phyloP scores from a whole-genome alignment of 1,140 invertebrate genomes.

The Phocides pigmalion region DNA sequence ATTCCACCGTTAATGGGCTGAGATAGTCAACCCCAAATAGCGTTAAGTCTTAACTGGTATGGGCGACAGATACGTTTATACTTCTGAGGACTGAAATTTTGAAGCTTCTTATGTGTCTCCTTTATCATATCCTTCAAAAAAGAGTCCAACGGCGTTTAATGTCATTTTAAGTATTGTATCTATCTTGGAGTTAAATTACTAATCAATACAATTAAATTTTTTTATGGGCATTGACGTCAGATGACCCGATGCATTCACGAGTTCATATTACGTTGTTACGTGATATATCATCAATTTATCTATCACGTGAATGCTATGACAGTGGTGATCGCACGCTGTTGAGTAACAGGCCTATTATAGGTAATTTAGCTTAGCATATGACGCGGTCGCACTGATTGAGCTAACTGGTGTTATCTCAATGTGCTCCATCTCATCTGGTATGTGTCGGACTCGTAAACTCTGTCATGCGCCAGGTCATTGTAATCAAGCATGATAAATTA shows the following conservation, averaged over 20 bases:
- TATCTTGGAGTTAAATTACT: no score
- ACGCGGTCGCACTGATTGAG: conserved; percentile 29
- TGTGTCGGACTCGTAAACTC: conserved; percentile 4
- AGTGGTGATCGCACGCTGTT: conserved; percentile 26
- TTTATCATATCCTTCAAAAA: no score
- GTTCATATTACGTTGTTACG: conserved; percentile 1
- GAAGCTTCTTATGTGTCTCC: no score
- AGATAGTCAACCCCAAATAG: no score
- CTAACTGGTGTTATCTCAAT: conserved; percentile 17
- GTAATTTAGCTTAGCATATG: conserved; percentile 31
- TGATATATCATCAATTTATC: conserved; percentile 17
- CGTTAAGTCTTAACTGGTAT: no score
- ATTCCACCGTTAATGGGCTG: no score
- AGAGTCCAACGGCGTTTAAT: no score
- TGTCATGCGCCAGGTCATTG: background rate
- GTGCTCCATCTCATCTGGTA: conserved; percentile 16
- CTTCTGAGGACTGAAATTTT: no score
- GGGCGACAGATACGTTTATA: no score
- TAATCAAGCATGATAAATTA: background rate
- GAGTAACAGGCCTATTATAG: conserved; percentile 30
- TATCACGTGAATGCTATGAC: conserved; percentile 25
- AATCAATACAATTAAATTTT: no score
- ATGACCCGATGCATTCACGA: background rate
- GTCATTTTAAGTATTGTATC: no score
- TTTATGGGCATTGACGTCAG: no score